Evolutionary conservation across 2,113 vertebrate species (phyloP), one percentile per base, ranked within the genome.

Genomic region (Murina feae): DNA sequence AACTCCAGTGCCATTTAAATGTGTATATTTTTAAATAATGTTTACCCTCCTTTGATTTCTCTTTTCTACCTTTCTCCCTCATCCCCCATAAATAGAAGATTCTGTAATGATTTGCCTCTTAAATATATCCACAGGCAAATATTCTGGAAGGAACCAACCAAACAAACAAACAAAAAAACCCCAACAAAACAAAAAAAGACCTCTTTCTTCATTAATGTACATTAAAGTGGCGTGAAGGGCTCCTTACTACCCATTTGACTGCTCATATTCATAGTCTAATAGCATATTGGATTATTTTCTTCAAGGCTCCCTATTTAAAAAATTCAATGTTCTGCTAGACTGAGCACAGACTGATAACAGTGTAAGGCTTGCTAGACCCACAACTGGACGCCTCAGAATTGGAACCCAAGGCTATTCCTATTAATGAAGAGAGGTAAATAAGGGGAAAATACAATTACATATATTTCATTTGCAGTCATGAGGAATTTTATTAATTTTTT

Each of bases 271-370:
- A 90, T 95, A 96, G 69, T 97, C 53, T 97, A 96, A 96, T 55
- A 98, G 93, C 97, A 97, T 97, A 97, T 47, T 96, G 93, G 39
- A 60, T 85, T 94, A 75, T 89, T 78, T 79, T 66, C 91, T 97
- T 85, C 86, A 96, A 81, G 94, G 60, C 42, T 96, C 78, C 68
- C 66, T 95, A 78, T 96, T 96, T 94, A 97, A 94, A 76, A 78
- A 98, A 98, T 97, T 97, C 97, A 97, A 32, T 97, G 97, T 97
- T 98, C 96, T 98, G 95, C 96, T 98, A 96, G 90, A 89, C 87
- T 88, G 95, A 89, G 21, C 82, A 9, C 86, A 1, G n/a, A 96
- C 95, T 96, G 96, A 96, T 91, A 93, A 80, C 63, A 92, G 63
- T 28, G 6, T 66, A 68, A 58, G 42, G 6, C 28, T 88, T 51